Base-by-base conservation (phyloP, 2,797 vertebrate species). In the Phoxinus dragarum region DNA sequence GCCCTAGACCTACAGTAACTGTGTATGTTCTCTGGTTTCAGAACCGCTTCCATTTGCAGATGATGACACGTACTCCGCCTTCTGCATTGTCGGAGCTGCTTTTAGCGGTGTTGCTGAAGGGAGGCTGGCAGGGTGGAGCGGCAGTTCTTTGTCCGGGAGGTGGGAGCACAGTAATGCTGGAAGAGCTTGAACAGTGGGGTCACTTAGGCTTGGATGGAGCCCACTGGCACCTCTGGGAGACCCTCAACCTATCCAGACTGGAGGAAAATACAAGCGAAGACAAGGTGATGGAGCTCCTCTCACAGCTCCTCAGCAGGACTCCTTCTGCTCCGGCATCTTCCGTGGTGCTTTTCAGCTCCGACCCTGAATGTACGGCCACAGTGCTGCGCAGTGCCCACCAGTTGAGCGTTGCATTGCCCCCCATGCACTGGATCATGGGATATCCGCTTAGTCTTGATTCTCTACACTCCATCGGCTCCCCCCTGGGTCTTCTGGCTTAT, bases 11-110 rank as follows among this genome's bases (percentile, higher is more conserved):
- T 69, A 66, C 14, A 66, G 31, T 66, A 77, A 68, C 49, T 69
- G 54, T 88, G 27, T 74, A 19, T 84, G 49, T 83, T 85, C 40
- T 86, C 54, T 80, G 52, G 69, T 75, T 87, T 47, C 91, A 99
- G 98, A 98, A 95, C 85, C 97, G 86, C 0, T 97, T 97, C 92
- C 97, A 99, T 92, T 95, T 99, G 87, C 96, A 96, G 93, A 93
- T 98, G 97, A 95, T 96, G 31, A 96, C 95, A 80, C 95, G 95
- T 5, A 95, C 96, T 71, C 95, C 97, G 0, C 94, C 96, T 0
- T 96, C 97, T 5, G 95, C 87, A 0, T 93, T 98, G 88, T 93
- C 97, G 72, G 96, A 97, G 0, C 93, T 99, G 84, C 93, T 98
- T 68, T 92, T 95, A 80, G 92, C 95, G 0, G 64, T 99, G 90